Conservation (phyloP, 2,888 invertebrate species). For the Embidobia sp. region DNA sequence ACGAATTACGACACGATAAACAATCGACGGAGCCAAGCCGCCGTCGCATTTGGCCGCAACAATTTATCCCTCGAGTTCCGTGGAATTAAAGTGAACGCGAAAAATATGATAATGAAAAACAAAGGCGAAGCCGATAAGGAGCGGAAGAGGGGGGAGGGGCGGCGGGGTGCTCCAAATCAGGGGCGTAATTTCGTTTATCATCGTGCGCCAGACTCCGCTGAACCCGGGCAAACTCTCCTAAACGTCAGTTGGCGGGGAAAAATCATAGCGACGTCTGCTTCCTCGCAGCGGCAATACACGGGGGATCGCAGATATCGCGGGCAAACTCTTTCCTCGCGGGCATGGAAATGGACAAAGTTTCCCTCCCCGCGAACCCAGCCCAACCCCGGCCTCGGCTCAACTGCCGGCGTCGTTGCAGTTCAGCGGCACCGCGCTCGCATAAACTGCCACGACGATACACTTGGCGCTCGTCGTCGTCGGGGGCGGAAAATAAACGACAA, state of each 20-base stretch:
- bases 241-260: slow-evolving; percentile 61
- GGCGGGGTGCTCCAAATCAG: slow-evolving; percentile 48
- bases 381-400: slow-evolving; percentile 64
- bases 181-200: slow-evolving; percentile 62
- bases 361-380: slow-evolving; percentile 30
- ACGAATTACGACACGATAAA: slow-evolving; percentile 55
- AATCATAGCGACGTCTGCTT: slow-evolving; percentile 58
- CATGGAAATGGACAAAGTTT: slow-evolving; percentile 79
- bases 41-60: slow-evolving; percentile 44
- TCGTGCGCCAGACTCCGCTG: slow-evolving; percentile 34
- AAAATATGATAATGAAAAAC: slow-evolving; percentile 64
- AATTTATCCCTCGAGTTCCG: slow-evolving; percentile 47
- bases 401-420: slow-evolving; percentile 60
- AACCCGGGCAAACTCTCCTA: slow-evolving; percentile 57
- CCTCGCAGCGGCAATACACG: slow-evolving; percentile 55
- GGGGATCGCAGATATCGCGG: slow-evolving; percentile 68
- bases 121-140: slow-evolving; percentile 55
- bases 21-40: slow-evolving; percentile 51
- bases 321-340: slow-evolving; percentile 70
- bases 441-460: slow-evolving; percentile 74
- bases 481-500: slow-evolving; percentile 41
- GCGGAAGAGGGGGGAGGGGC: too few species aligned
- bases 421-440: slow-evolving; percentile 68
- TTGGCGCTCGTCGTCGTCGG: slow-evolving; percentile 73
- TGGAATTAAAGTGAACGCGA: slow-evolving; percentile 43